Percentiles rank a stretch among this genome's conserved stretches.
phyloP scores from a whole-genome alignment of 2,888 invertebrate genomes.

The Oasisia sp. region DNA sequence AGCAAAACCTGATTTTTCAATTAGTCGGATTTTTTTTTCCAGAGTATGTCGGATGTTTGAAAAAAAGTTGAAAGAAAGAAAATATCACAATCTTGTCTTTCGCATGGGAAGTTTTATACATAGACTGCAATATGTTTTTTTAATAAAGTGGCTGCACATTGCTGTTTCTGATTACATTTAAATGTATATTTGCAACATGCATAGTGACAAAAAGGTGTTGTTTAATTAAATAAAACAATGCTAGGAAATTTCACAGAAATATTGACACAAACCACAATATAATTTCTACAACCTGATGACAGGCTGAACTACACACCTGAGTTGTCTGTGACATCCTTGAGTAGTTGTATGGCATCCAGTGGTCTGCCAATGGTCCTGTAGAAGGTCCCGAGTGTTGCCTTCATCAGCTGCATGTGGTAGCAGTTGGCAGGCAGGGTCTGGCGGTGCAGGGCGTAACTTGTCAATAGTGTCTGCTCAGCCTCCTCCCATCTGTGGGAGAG shows the following conservation, averaged over 20 bases:
- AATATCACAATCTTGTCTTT: too few relatives aligned
- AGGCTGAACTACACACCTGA: background rate
- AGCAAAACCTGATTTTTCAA: too few relatives aligned
- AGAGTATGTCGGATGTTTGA: too few relatives aligned
- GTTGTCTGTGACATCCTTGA: conserved; percentile 31
- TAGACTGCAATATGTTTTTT: background rate
- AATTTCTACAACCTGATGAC: background rate
- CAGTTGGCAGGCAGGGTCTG: conserved; percentile 39
- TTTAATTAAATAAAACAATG: background rate
- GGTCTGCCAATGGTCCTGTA: conserved; percentile 51
- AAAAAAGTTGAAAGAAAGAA: too few relatives aligned
- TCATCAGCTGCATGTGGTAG: conserved; percentile 50
- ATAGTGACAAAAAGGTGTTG: background rate
- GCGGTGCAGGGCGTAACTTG: background rate
- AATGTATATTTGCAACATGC: background rate
- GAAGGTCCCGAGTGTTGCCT: conserved; percentile 55
- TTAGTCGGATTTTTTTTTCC: too few relatives aligned
- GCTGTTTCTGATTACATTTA: background rate
- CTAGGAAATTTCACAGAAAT: background rate
- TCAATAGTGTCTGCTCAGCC: background rate
- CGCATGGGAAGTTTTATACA: background rate
- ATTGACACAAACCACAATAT: background rate
- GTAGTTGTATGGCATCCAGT: conserved; percentile 49
- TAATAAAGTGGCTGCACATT: background rate
- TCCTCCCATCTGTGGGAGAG: conserved; percentile 7